Evolutionary conservation across 2,888 invertebrate genomes (phyloP).

Genomic region (Tiphia femorata): DNA sequence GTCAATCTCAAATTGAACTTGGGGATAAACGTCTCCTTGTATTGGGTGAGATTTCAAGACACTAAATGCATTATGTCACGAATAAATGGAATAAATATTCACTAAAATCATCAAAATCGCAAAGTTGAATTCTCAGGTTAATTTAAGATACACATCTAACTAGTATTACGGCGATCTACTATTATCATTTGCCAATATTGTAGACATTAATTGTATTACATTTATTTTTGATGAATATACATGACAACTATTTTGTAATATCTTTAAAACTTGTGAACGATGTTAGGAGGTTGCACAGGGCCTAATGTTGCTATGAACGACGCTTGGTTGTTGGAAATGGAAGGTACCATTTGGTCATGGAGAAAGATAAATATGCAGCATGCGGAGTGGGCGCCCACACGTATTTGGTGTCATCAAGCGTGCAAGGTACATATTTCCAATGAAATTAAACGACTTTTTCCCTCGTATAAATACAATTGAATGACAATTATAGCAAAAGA

Average conservation of each 20-base stretch:
- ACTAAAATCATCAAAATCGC: neutral
- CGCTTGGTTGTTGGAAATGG: conserved; percentile 90
- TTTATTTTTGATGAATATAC: too few relatives aligned
- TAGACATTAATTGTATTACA: too few relatives aligned
- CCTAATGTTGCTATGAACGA: conserved; percentile 89
- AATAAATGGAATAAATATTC: neutral
- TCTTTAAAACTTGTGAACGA: too few relatives aligned
- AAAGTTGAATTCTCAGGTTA: too few relatives aligned
- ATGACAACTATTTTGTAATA: too few relatives aligned
- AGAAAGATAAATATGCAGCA: conserved; percentile 81
- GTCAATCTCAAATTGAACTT: conserved; percentile 90
- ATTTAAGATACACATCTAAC: too few relatives aligned
- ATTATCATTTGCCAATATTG: too few relatives aligned
- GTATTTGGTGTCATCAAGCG: conserved; percentile 95
- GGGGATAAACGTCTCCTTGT: conserved; percentile 84
- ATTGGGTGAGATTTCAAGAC: conserved; percentile 70
- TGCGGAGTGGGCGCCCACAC: conserved; percentile 84
- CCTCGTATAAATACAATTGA: neutral
- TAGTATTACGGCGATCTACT: too few relatives aligned
- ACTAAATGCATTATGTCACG: neutral
- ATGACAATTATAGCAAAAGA: neutral
- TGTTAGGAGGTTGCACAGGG: conserved; percentile 88
- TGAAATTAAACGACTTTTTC: neutral
- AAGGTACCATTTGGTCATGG: conserved; percentile 80
- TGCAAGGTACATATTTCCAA: conserved; percentile 74